Percentiles rank a stretch among this genome's conserved stretches.
phyloP scores from a whole-genome alignment of 92 coral and sea anemone species.

The Palythoa heliodiscus region DNA sequence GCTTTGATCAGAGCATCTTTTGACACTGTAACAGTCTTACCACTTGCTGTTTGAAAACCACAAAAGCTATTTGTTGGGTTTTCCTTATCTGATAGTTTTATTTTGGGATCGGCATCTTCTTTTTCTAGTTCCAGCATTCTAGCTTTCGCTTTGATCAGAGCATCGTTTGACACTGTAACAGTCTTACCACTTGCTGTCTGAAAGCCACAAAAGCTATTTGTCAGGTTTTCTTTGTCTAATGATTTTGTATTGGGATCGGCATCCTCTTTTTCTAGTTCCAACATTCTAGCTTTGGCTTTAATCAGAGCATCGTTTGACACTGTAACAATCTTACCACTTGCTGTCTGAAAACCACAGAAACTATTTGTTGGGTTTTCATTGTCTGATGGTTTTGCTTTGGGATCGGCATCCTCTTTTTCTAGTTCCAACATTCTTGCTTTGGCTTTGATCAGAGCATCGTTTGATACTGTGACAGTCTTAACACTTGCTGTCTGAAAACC shows the following conservation, averaged over 20 bases:
- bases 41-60: constrained; percentile 76
- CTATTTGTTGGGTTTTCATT: neutral
- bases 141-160: neutral
- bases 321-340: constrained; percentile 58
- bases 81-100: neutral
- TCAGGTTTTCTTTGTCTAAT: neutral
- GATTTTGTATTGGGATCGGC: neutral
- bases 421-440: neutral
- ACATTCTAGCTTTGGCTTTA: constrained; percentile 40
- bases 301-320: constrained; percentile 48
- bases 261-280: neutral
- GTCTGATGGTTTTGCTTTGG: neutral
- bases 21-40: constrained; percentile 57
- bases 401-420: neutral
- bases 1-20: constrained; percentile 68
- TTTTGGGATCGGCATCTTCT: neutral
- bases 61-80: neutral
- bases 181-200: neutral
- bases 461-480: neutral
- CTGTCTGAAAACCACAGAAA: constrained; percentile 49
- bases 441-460: neutral
- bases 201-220: neutral
- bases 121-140: neutral
- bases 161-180: neutral
- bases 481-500: constrained; percentile 37